Percentiles rank a stretch among this genome's conserved stretches.
Conservation (phyloP, 2,888 invertebrate genomes). For the Cabera pusaria region DNA sequence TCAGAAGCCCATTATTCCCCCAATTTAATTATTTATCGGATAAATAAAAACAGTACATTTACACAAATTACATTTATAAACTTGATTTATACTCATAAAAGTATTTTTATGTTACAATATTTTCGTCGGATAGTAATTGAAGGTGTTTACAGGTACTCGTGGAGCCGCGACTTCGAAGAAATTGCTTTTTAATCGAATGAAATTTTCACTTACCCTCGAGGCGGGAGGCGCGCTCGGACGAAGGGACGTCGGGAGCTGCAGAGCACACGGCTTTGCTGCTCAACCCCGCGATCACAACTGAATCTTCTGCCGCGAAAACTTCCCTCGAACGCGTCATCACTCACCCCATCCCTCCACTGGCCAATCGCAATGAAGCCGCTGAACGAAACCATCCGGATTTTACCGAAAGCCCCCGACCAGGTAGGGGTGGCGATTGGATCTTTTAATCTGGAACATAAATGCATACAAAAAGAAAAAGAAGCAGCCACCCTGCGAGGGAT, state of each 20-base stretch:
- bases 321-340: constrained; percentile 76
- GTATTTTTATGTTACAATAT: constrained; percentile 12
- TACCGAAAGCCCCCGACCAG: constrained; percentile 60
- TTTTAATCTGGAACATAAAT: constrained; percentile 82
- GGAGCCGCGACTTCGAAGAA: constrained; percentile 56
- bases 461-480: constrained; percentile 77
- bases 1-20: too few species aligned
- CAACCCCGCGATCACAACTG: constrained; percentile 74
- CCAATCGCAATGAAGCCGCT: constrained; percentile 57
- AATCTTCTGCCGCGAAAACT: constrained; percentile 76
- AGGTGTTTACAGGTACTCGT: constrained; percentile 36
- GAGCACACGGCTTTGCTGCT: constrained; percentile 63
- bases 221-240: constrained; percentile 51
- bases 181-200: constrained; percentile 82
- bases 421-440: constrained; percentile 76
- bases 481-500: constrained; percentile 55
- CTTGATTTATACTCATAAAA: constrained; percentile 11
- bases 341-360: constrained; percentile 63
- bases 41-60: constrained; percentile 11
- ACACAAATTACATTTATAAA: constrained; percentile 19
- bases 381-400: constrained; percentile 57
- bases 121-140: constrained; percentile 27
- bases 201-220: constrained; percentile 75
- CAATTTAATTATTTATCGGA: too few species aligned
- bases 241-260: constrained; percentile 53